Conservation (phyloP, 1,140 invertebrate species). For the Pentalonia nigronervosa region DNA sequence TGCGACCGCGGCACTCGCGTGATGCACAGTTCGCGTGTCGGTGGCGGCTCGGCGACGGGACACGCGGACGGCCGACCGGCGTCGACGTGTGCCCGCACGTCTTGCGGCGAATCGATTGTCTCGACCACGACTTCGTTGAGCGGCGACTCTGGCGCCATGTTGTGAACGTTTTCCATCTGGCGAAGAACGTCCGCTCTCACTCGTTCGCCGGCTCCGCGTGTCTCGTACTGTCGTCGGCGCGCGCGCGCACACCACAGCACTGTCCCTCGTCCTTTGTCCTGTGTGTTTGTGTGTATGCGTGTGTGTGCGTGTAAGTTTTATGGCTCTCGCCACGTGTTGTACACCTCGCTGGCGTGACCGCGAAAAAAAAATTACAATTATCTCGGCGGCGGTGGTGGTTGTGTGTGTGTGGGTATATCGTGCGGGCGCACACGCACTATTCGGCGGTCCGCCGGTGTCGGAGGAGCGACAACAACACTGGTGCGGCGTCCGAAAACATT, state of each 20-base stretch:
- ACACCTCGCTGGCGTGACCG: not conserved
- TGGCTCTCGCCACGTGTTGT: not conserved
- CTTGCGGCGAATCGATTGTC: slow-evolving; percentile 33
- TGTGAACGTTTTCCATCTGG: slow-evolving; percentile 31
- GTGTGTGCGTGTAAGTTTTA: too few relatives aligned
- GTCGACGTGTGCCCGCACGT: slow-evolving; percentile 22
- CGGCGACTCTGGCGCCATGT: slow-evolving; percentile 53
- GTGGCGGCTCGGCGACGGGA: slow-evolving; percentile 22
- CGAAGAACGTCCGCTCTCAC: not conserved
- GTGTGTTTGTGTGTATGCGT: too few relatives aligned
- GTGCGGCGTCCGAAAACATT: not conserved
- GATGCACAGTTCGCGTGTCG: slow-evolving; percentile 54
- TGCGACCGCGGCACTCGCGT: slow-evolving; percentile 49
- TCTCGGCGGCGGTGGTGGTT: not conserved
- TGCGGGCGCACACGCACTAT: not conserved
- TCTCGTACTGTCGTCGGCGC: not conserved
- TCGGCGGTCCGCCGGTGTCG: slow-evolving; percentile 13
- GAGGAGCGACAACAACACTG: slow-evolving; percentile 21
- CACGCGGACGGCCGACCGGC: slow-evolving; percentile 26
- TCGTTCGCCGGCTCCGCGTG: not conserved
- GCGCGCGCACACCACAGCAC: not conserved
- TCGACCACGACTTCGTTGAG: slow-evolving; percentile 57
- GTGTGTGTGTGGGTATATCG: not conserved
- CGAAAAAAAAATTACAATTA: not conserved
- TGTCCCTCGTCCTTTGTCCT: too few relatives aligned